These are phyloP conservation scores for Galleria mellonella DNA, from an alignment of 1,140 invertebrate species.

Conservation along the genomic window DNA sequence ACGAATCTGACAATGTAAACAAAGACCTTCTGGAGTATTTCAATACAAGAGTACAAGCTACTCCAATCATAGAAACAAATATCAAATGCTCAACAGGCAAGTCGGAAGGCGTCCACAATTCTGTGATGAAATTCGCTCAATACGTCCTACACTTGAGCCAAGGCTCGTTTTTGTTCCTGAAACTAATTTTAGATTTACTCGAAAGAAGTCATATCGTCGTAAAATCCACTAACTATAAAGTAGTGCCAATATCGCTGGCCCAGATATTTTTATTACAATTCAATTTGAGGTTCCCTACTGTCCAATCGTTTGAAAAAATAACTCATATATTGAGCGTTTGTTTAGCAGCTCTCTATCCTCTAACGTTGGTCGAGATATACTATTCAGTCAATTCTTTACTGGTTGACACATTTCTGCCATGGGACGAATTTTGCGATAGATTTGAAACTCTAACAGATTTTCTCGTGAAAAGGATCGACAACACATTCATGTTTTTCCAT, in stretches of 20 bases:
- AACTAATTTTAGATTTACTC: constrained; percentile 94
- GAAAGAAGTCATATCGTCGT: constrained; percentile 94
- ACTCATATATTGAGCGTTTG: constrained; percentile 91
- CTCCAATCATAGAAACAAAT: constrained; percentile 88
- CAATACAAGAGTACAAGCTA: constrained; percentile 85
- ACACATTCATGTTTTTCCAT: constrained; percentile 97
- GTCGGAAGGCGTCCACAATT: constrained; percentile 77
- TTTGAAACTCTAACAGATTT: constrained; percentile 90
- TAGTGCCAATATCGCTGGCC: constrained; percentile 91
- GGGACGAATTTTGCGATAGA: constrained; percentile 91
- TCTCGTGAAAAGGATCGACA: constrained; percentile 90
- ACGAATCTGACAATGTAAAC: constrained; percentile 84
- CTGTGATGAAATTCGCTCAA: constrained; percentile 85
- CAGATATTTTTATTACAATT: constrained; percentile 96
- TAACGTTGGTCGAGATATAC: constrained; percentile 93
- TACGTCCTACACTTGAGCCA: constrained; percentile 88
- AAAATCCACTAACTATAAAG: constrained; percentile 94
- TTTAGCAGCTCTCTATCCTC: constrained; percentile 91
- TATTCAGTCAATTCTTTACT: constrained; percentile 93
- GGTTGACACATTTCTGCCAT: constrained; percentile 85
- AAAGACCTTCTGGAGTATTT: constrained; percentile 93
- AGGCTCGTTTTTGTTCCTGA: constrained; percentile 94
- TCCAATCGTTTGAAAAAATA: constrained; percentile 92
- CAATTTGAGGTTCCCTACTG: constrained; percentile 93
- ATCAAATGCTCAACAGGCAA: constrained; percentile 84